Evolutionary conservation across 2,888 invertebrate species (phyloP), one percentile per base, ranked within the genome.

Genomic region (Diplazon laetatorius): DNA sequence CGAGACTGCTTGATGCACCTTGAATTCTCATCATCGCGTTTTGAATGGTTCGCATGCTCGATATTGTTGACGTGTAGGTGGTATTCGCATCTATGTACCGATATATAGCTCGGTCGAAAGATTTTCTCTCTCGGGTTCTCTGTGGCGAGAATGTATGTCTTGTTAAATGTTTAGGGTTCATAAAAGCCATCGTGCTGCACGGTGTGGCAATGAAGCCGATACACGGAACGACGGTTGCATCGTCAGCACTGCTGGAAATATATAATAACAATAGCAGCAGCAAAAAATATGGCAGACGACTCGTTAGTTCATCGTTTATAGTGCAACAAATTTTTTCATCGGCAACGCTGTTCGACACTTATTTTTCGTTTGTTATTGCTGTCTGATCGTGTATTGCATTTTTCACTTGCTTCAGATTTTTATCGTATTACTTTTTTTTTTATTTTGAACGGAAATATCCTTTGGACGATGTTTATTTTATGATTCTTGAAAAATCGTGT

Each of bases 131-230:
- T 6, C 52, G 20, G 22, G 16, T 14, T n/a, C n/a, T n/a, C n/a
- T 37, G 20, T 22, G 50, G 50, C 12, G 48, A 63, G 48, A 2
- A 6, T 70, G 50, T 68, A 39, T 22, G 42, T 42, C 39, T 70
- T 70, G 60, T 70, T 60, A 70, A 70, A 60, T 50, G 60, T 60
- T 70, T 70, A 62, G 70, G 59, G 70, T 48, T 70, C 50, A 60
- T 60, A 70, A 70, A 70, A 70, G 50, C 70, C 18, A 39, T 60
- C 70, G 37, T 70, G 50, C 12, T 22, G 18, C 48, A 10, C 3
- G 30, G 55, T 16, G 55, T 16, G 30, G 55, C 55, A 35, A 16
- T 35, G 35, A 55, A 55, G 30, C 55, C n/a, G 30, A 30, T 14
- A 16, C n/a, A n/a, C n/a, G n/a, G 30, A 9, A 37, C 3, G 12